Percentiles rank a stretch among this genome's conserved stretches.
Evolutionary conservation across 2,113 vertebrate species (phyloP).

Genomic region (Odocoileus virginianus): DNA sequence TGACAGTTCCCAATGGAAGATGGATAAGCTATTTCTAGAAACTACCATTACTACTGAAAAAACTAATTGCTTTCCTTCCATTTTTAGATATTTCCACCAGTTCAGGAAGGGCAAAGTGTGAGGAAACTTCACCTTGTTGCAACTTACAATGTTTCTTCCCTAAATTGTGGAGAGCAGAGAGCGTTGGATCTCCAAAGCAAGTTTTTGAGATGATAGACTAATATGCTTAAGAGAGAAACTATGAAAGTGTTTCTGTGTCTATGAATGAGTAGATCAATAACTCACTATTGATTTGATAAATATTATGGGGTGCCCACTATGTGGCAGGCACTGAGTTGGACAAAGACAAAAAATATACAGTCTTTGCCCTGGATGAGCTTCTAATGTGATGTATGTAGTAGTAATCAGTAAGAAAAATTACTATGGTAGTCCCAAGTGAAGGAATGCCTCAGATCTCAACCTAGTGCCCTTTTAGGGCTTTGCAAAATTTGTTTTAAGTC

Average conservation of each 20-base stretch:
- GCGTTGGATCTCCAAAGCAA: neutral
- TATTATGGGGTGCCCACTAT: neutral
- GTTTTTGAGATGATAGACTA: neutral
- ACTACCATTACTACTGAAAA: constrained; percentile 22
- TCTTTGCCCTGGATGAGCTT: neutral
- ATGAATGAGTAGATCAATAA: neutral
- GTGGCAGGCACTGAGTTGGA: neutral
- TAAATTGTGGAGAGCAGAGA: neutral
- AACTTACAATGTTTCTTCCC: neutral
- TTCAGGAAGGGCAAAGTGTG: constrained; percentile 9
- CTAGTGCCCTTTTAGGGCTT: neutral
- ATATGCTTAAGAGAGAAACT: neutral
- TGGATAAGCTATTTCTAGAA: constrained; percentile 59
- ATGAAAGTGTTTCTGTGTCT: neutral
- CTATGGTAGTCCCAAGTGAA: neutral
- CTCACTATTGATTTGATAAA: neutral
- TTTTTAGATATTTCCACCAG: constrained; percentile 39
- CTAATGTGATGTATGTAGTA: neutral
- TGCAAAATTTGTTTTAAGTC: neutral
- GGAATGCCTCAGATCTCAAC: neutral
- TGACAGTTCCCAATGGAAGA: constrained; percentile 59
- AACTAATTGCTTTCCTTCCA: constrained; percentile 41
- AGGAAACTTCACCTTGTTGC: neutral
- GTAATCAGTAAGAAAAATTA: neutral
- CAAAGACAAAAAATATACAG: neutral